phyloP scores from a whole-genome alignment of 2,888 invertebrate species.

The Sesia bembeciformis region DNA sequence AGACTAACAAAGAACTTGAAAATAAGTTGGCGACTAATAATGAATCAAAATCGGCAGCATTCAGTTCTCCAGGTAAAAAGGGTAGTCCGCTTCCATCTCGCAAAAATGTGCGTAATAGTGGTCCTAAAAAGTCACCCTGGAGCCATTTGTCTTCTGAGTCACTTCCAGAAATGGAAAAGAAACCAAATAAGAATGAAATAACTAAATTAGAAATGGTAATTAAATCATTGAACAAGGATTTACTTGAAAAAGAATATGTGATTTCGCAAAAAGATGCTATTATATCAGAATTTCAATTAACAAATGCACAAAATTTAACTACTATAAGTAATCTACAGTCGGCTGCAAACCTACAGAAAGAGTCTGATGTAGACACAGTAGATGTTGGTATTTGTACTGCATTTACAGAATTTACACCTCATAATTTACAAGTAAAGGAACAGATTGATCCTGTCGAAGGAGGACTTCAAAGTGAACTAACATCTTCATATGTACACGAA shows the following conservation, averaged over 20 bases:
- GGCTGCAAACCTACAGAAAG: conserved; percentile 3
- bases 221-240: conserved; percentile 63
- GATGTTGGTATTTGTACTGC: conserved; percentile 40
- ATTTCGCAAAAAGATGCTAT: conserved; percentile 61
- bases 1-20: conserved; percentile 70
- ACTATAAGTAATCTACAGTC: conserved; percentile 21
- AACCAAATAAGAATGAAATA: conserved; percentile 42
- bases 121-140: conserved; percentile 66
- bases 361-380: conserved; percentile 16
- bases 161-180: conserved; percentile 51
- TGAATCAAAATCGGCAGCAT: conserved; percentile 34
- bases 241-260: conserved; percentile 57
- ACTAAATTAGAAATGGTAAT: conserved; percentile 49
- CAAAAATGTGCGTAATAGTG: conserved; percentile 53
- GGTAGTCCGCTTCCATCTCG: conserved; percentile 52
- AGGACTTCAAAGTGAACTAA: neutral
- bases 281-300: conserved; percentile 40
- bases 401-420: conserved; percentile 6
- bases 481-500: conserved; percentile 19
- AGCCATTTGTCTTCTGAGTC: conserved; percentile 54
- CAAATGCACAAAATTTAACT: conserved; percentile 18
- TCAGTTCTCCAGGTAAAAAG: conserved; percentile 41
- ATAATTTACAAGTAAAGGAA: neutral
- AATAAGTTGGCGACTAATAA: conserved; percentile 49
- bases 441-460: conserved; percentile 1